Evolutionary conservation across 2,888 invertebrate species (phyloP).

Genomic region (Eustalomyia histrio): DNA sequence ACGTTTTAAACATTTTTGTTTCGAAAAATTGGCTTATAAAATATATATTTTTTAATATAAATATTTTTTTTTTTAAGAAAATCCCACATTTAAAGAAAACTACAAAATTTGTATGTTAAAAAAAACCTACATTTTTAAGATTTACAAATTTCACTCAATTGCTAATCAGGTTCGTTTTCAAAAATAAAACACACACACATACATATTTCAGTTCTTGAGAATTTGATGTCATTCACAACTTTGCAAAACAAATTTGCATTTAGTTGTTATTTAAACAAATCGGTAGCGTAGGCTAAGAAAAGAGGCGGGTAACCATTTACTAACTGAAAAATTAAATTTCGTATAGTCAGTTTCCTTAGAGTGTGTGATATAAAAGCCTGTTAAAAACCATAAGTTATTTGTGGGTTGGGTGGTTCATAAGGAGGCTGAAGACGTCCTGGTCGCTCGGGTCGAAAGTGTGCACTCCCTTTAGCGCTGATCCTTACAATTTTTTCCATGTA

Average conservation of each 20-base stretch:
- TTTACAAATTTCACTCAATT: neutral
- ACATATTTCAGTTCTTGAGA: neutral
- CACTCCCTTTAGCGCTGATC: no score
- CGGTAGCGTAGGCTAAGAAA: neutral
- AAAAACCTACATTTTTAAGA: neutral
- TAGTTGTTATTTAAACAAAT: neutral
- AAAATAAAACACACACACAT: neutral
- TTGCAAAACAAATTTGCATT: conserved; percentile 1
- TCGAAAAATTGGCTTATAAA: neutral
- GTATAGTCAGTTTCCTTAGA: no score
- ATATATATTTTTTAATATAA: neutral
- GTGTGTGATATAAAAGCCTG: no score
- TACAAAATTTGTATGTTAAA: neutral
- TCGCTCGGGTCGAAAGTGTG: no score
- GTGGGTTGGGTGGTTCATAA: no score
- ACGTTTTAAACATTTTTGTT: neutral
- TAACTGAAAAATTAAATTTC: no score
- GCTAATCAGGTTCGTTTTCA: neutral
- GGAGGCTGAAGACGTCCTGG: no score
- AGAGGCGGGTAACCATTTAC: neutral
- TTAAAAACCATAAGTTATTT: no score
- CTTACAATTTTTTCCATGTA: no score
- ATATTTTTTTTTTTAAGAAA: neutral
- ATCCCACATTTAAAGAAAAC: neutral
- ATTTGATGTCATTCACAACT: neutral